Evolutionary conservation across 2,888 invertebrate species (phyloP).

Genomic region (Oligia latruncula): DNA sequence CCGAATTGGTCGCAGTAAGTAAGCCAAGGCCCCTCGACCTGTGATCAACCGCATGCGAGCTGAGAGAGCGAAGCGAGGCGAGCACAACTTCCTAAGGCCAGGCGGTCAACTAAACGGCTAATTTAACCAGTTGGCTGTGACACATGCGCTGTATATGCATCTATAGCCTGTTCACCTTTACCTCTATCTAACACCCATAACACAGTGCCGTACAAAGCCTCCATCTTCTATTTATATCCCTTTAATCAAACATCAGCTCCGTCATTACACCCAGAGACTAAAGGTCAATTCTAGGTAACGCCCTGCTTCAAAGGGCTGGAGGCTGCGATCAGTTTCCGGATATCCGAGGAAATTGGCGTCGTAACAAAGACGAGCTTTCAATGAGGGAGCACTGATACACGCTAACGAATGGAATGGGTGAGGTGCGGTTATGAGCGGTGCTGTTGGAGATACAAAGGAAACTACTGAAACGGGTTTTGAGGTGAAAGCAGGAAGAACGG

Average conservation of each 20-base stretch:
- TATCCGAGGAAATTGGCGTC: slow-evolving; percentile 56
- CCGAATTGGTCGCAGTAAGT: too few species aligned
- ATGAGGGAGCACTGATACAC: slow-evolving; percentile 50
- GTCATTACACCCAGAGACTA: slow-evolving; percentile 42
- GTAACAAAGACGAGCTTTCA: slow-evolving; percentile 56
- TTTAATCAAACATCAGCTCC: slow-evolving; percentile 48
- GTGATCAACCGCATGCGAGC: too few species aligned
- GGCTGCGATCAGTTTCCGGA: slow-evolving; percentile 49
- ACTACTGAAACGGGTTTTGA: too few species aligned
- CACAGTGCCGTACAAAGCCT: not conserved
- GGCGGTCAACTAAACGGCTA: too few species aligned
- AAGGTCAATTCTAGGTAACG: slow-evolving; percentile 49
- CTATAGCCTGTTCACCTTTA: not conserved
- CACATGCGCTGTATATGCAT: not conserved
- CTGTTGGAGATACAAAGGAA: not conserved
- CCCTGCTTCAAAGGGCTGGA: slow-evolving; percentile 47
- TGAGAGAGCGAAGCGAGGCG: too few species aligned
- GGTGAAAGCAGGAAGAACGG: not conserved
- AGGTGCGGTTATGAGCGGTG: slow-evolving; percentile 17
- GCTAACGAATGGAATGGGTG: slow-evolving; percentile 49
- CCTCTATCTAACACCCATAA: not conserved
- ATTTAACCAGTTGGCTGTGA: too few species aligned
- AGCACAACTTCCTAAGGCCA: too few species aligned
- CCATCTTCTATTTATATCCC: slow-evolving; percentile 12
- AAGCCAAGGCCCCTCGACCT: too few species aligned